A percentile compares a stretch with the other conserved stretches of the same genome.
Conservation (phyloP, 2,113 vertebrate genomes). For the Silurus asotus region DNA sequence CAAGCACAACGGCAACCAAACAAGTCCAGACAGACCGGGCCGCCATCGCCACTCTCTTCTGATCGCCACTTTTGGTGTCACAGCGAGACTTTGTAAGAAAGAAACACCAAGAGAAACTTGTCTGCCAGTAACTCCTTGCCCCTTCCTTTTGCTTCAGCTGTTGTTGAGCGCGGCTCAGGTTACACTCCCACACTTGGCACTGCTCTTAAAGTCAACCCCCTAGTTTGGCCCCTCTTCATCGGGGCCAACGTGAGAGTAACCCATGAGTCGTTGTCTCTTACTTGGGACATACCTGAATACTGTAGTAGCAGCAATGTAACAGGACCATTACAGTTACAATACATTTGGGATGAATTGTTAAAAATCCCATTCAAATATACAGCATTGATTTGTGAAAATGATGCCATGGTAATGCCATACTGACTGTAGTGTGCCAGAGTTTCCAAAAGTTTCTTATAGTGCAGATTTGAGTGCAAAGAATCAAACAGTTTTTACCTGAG, state of each 20-base stretch:
- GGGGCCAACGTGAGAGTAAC: slow-evolving; percentile 29
- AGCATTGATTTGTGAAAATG: background rate
- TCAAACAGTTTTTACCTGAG: background rate
- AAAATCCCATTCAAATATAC: background rate
- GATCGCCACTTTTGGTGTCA: slow-evolving; percentile 42
- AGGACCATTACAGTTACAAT: background rate
- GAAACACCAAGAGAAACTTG: slow-evolving; percentile 63
- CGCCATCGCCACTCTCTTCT: slow-evolving; percentile 58
- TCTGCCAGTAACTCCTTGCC: slow-evolving; percentile 53
- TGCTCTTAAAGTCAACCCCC: slow-evolving; percentile 66
- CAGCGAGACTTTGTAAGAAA: slow-evolving; percentile 55
- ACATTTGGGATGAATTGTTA: background rate
- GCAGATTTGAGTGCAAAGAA: background rate
- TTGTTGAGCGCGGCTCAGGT: slow-evolving; percentile 66
- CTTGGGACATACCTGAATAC: background rate
- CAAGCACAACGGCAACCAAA: slow-evolving; percentile 52
- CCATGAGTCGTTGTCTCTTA: background rate
- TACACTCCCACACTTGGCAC: slow-evolving; percentile 69
- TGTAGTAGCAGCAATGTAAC: background rate
- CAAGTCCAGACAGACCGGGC: slow-evolving; percentile 53
- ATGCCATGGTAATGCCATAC: background rate
- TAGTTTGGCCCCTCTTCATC: slow-evolving; percentile 57
- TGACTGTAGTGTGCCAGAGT: background rate
- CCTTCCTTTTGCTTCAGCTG: slow-evolving; percentile 64
- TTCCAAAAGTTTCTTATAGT: background rate